These are phyloP conservation scores for Antennarius maculatus DNA, from an alignment of 2,797 vertebrate species.

Conservation along the genomic window DNA sequence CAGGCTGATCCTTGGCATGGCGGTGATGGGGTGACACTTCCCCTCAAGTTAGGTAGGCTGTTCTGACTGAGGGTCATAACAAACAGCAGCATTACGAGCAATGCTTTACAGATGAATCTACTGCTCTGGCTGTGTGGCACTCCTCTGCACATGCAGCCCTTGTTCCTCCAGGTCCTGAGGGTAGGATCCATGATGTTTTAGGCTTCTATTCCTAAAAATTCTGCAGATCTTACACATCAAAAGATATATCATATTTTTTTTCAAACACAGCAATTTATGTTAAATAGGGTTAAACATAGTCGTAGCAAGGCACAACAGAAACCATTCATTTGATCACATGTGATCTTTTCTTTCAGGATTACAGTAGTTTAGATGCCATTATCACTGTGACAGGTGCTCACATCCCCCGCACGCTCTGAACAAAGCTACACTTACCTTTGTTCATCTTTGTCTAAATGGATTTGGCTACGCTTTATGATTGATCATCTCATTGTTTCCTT, in stretches of 20 bases:
- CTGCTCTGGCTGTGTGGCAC: constrained; percentile 67
- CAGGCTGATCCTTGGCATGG: constrained; percentile 75
- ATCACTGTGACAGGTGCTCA: constrained; percentile 65
- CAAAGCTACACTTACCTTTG: constrained; percentile 75
- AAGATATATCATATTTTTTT: not conserved
- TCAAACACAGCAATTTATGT: not conserved
- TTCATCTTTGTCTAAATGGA: constrained; percentile 62
- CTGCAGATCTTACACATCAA: not conserved
- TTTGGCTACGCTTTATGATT: constrained; percentile 65
- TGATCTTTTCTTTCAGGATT: constrained; percentile 25
- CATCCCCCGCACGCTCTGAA: constrained; percentile 59
- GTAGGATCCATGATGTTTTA: constrained; percentile 19
- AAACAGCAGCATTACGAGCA: constrained; percentile 74
- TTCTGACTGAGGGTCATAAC: constrained; percentile 79
- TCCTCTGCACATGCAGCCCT: constrained; percentile 68
- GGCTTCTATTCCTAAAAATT: not conserved
- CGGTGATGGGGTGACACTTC: constrained; percentile 83
- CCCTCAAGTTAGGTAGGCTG: constrained; percentile 76
- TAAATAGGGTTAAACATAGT: constrained; percentile 5
- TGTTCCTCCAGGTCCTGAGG: constrained; percentile 42
- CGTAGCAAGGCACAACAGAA: not conserved
- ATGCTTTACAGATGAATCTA: constrained; percentile 75
- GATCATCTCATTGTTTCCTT: constrained; percentile 78
- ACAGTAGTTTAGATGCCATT: constrained; percentile 52
- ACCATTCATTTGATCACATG: not conserved